Base-by-base conservation (phyloP, 1,140 invertebrate species). In the Papilio machaon region DNA sequence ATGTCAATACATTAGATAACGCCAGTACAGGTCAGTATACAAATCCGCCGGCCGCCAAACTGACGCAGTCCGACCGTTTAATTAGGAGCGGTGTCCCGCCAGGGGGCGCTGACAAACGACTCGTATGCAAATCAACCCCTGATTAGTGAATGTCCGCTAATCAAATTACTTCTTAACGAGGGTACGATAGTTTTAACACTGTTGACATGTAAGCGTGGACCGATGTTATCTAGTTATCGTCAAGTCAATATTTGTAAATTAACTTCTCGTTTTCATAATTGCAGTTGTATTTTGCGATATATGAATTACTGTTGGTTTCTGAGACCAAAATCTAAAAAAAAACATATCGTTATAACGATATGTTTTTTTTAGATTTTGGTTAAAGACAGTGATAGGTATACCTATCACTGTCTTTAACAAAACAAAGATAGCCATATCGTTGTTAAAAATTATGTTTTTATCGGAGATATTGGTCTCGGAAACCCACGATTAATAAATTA, bases 81-180 rank as follows among this genome's bases (percentile, higher is more conserved):
- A 76, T 76, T 76, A 30, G n/a, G 75, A 23, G 75, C 23, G 47
- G 15, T 77, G 64, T 70, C 64, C 60, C 52, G 49, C 54, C 54
- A 58, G 54, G 54, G 54, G 54, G 54, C 52, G 52, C 52, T 58
- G 54, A 77, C 75, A 77, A 38, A 77, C 52, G 75, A 54, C 75
- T 54, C 30, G 49, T 77, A 77, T 77, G 75, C 75, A 77, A 77
- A 77, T 77, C 23, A 58, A 58, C 49, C 75, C 2, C 75, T 77
- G 75, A 77, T 77, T 77, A 77, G 75, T 77, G 30, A 58, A 77
- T 49, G 15, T 52, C 10, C 30, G 52, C 49, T 58, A 77, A 77
- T 77, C 49, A 54, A 77, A 77, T 77, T 77, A 77, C 75, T 77
- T 77, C 49, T 77, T 77, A 77, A 77, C 75, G 75, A 77, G 75